phyloP scores from a whole-genome alignment of 2,888 invertebrate species.

The Agrilus biguttatus region DNA sequence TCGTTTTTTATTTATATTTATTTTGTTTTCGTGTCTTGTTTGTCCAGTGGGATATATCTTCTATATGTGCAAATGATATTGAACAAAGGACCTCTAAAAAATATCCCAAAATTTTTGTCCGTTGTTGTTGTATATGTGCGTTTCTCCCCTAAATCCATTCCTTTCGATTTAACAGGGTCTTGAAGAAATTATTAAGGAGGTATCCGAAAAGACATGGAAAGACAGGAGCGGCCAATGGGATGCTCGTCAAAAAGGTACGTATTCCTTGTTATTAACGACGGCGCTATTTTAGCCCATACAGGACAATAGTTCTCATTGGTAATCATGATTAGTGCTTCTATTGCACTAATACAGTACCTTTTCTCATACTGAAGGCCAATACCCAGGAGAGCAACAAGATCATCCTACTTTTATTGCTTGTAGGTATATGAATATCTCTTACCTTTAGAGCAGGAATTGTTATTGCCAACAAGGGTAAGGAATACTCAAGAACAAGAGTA shows the following conservation, averaged over 20 bases:
- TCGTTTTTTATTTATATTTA: slow-evolving; percentile 4
- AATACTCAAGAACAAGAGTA: no score
- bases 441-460: no score
- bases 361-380: no score
- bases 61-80: slow-evolving; percentile 1
- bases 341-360: no score
- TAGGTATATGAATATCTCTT: no score
- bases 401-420: no score
- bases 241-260: slow-evolving; percentile 81
- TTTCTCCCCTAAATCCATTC: slow-evolving; percentile 6
- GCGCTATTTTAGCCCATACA: no score
- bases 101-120: no score
- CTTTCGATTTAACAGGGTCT: slow-evolving; percentile 49
- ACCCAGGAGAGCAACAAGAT: no score
- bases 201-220: slow-evolving; percentile 73
- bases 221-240: slow-evolving; percentile 78
- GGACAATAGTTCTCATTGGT: no score
- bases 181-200: slow-evolving; percentile 71
- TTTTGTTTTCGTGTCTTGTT: slow-evolving; percentile 7
- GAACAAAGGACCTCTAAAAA: not conserved
- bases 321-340: no score
- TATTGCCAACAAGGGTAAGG: no score
- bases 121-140: slow-evolving; percentile 8
- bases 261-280: not conserved
- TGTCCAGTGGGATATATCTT: slow-evolving; percentile 12